phyloP scores from a whole-genome alignment of 1,140 invertebrate species.

The Episyrphus balteatus region DNA sequence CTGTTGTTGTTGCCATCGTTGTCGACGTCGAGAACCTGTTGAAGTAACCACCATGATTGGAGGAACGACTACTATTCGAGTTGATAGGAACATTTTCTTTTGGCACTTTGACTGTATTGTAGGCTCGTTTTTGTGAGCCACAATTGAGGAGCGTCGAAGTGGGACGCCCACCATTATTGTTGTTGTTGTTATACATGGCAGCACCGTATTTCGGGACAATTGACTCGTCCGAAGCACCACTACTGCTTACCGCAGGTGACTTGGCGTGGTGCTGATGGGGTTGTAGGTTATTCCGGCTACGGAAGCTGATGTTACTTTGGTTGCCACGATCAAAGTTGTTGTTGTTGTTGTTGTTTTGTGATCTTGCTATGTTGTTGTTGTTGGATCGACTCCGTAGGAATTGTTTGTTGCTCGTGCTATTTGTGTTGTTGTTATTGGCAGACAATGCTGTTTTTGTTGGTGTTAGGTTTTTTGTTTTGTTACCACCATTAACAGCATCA shows the following conservation, averaged over 20 bases:
- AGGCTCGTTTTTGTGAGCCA: slow-evolving; percentile 27
- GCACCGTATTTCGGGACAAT: slow-evolving; percentile 5
- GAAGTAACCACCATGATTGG: neutral
- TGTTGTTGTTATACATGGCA: slow-evolving; percentile 5
- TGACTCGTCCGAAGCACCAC: slow-evolving; percentile 6
- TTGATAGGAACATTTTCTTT: slow-evolving; percentile 24
- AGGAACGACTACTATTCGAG: neutral
- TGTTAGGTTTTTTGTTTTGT: slow-evolving; percentile 14
- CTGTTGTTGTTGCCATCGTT: neutral
- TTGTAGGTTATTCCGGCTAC: neutral
- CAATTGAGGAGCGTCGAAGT: slow-evolving; percentile 1
- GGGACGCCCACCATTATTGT: neutral
- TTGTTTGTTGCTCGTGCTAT: neutral
- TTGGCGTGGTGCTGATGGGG: slow-evolving; percentile 5
- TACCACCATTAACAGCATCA: neutral
- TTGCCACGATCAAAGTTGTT: neutral
- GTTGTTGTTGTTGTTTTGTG: slow-evolving; percentile 12
- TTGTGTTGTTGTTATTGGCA: slow-evolving; percentile 14
- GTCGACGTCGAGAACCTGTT: neutral
- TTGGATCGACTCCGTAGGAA: slow-evolving; percentile 7
- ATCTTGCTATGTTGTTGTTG: slow-evolving; percentile 13
- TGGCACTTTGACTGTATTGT: slow-evolving; percentile 19
- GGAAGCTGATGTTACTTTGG: neutral
- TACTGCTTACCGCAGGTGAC: slow-evolving; percentile 4
- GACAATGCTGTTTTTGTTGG: slow-evolving; percentile 31